A percentile compares a stretch with the other conserved stretches of the same genome.
Conservation (phyloP, 2,888 invertebrate species). For the Phrixothrix hirtus region DNA sequence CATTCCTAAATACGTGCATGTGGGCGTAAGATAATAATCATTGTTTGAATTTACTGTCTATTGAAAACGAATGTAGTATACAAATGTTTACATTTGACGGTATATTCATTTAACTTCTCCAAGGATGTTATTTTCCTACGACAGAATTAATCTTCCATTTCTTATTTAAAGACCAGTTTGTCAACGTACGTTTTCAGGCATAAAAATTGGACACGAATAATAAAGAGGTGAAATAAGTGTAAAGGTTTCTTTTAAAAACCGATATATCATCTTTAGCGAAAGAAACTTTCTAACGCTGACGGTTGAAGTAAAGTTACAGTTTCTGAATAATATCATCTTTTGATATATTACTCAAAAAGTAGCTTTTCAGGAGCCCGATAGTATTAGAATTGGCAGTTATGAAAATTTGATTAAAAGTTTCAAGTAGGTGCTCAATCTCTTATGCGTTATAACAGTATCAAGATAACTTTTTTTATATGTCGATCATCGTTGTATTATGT, state of each 20-base stretch:
- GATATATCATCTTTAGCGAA: conserved; percentile 50
- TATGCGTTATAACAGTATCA: conserved; percentile 24
- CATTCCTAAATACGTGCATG: no score
- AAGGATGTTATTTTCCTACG: no score
- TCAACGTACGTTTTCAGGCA: no score
- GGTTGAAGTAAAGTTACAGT: conserved; percentile 52
- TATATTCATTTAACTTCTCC: no score
- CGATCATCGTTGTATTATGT: no score
- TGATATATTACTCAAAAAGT: conserved; percentile 50
- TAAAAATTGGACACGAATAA: conserved; percentile 26
- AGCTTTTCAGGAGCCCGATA: conserved; percentile 30
- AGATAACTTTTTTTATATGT: no score
- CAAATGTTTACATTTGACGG: no score
- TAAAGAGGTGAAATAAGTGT: conserved; percentile 21
- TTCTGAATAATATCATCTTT: conserved; percentile 52
- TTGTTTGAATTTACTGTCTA: no score
- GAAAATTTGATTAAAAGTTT: conserved; percentile 34
- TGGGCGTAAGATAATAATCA: no score
- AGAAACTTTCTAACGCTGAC: conserved; percentile 51
- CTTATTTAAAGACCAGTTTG: no score
- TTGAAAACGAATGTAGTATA: no score
- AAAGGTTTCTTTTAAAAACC: conserved; percentile 47
- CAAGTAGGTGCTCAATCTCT: conserved; percentile 30
- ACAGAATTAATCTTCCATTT: no score
- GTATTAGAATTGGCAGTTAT: conserved; percentile 40